Base-by-base conservation (phyloP, 2,797 vertebrate genomes). In the Kryptopterus vitreolus region DNA sequence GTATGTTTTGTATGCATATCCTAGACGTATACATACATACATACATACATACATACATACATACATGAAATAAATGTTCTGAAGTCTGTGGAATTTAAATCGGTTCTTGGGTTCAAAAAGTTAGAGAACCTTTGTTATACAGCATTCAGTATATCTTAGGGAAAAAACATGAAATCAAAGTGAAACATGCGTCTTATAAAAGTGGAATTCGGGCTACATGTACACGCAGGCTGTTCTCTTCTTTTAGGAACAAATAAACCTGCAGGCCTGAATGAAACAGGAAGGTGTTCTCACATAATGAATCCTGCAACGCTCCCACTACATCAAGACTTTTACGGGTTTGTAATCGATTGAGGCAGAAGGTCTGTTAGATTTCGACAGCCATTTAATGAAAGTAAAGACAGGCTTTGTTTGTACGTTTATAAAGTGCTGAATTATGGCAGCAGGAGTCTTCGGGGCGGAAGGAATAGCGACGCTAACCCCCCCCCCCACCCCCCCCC, bases 291-390 rank as follows among this genome's bases (percentile, higher is more conserved):
- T 43, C 71, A 0, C 20, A 73, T 52, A 57, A 24, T 73, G 53
- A 58, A 73, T 73, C 22, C 55, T 26, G 33, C 24, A 58, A 58
- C 24, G n/a, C 71, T 74, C 55, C 24, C 71, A 58, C 53, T 73
- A 35, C 4, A 16, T 29, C 46, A 20, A 16, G 22, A 29, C 22
- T 43, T 70, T 18, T 70, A 70, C 20, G 68, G 26, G 31, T 35
- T 72, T 55, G n/a, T n/a, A 55, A n/a, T 72, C 31, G 12, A 35
- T 55, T 15, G 35, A 72, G 1, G 5, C 50, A 55, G 52, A 18
- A 59, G 1, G 24, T 20, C 15, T 12, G 59, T 61, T 58, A 57
- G 33, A 26, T 58, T 35, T 35, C 31, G 38, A 11, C 33, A 35
- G 22, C 31, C n/a, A 20, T 46, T 74, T 26, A 74, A 16, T 59